Base-by-base conservation (phyloP, 2,888 invertebrate species). In the Tinea trinotella region DNA sequence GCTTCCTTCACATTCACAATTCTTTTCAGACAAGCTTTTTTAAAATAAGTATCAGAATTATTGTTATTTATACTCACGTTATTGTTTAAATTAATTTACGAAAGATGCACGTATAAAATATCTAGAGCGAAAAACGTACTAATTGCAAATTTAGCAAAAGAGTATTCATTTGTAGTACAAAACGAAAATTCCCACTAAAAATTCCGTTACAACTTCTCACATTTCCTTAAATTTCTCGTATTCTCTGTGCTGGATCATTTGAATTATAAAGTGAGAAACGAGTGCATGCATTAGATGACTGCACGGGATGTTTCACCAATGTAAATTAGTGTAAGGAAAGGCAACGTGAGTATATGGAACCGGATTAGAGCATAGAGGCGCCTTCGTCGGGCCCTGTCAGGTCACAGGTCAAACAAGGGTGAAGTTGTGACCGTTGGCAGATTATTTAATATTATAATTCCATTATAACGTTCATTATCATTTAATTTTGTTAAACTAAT, bases 181-280 rank as follows among this genome's bases (percentile, higher is more conserved):
- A 18, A 19, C 15, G 46, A 46, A 52, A 52, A 35, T 18, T 20
- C 19, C 57, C 58, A 59, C 64, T 68, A 69, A 74, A 64, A 76
- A 73, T 71, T 70, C 79, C 83, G 83, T 84, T 83, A 82, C 68
- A 74, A 75, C 71, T 82, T 84, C 83, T 76, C 83, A 84, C 84
- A 81, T 79, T 79, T 76, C 71, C 74, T 69, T 64, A 65, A 71
- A 72, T 71, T n/a, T 66, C 66, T 64, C 63, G 68, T 65, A 64
- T 68, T 70, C 66, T 66, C 65, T 50, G 12, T 15, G 19, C 68
- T 63, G 72, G 69, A 75, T 76, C 71, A 83, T 84, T 81, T 84
- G 76, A 84, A 84, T 85, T 81, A 82, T 82, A 81, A 82, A 83
- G 82, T 76, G 74, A 71, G 70, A 73, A 71, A 69, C 65, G 77